Evolutionary conservation across 2,797 vertebrate genomes (phyloP).

Genomic region (Erethizon dorsatum): DNA sequence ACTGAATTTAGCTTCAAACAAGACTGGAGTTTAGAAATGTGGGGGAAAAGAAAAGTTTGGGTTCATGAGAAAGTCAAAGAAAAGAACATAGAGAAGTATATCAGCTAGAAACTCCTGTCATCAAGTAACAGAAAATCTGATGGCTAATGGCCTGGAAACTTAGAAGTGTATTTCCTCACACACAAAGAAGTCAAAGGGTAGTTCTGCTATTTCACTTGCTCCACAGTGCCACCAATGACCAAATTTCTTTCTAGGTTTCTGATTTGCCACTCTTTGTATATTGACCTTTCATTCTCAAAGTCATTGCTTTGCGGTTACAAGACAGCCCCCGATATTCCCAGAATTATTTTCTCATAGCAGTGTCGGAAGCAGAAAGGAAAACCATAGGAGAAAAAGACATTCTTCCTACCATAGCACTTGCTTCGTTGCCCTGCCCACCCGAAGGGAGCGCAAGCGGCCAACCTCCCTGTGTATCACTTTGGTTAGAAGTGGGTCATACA

Average conservation of each 20-base stretch:
- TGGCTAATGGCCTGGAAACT: conserved; percentile 42
- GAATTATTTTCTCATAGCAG: conserved; percentile 13
- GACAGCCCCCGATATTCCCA: neutral
- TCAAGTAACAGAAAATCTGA: conserved; percentile 32
- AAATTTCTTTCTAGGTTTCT: conserved; percentile 28
- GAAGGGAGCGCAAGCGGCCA: neutral
- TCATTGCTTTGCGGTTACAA: neutral
- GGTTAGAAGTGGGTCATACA: neutral
- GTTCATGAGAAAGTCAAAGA: neutral
- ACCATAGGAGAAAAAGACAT: neutral
- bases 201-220: conserved; percentile 31
- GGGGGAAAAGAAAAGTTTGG: neutral
- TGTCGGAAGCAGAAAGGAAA: neutral
- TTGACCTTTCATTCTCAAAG: neutral
- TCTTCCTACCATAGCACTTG: neutral
- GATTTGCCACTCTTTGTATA: neutral
- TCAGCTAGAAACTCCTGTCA: conserved; percentile 28
- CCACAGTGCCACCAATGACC: neutral
- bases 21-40: neutral
- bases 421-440: neutral
- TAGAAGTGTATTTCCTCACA: conserved; percentile 38
- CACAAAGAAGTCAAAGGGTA: neutral
- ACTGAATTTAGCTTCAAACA: neutral
- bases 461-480: neutral
- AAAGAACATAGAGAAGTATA: neutral